Conservation (phyloP, 1,140 invertebrate species). For the Calycopis cecrops region DNA sequence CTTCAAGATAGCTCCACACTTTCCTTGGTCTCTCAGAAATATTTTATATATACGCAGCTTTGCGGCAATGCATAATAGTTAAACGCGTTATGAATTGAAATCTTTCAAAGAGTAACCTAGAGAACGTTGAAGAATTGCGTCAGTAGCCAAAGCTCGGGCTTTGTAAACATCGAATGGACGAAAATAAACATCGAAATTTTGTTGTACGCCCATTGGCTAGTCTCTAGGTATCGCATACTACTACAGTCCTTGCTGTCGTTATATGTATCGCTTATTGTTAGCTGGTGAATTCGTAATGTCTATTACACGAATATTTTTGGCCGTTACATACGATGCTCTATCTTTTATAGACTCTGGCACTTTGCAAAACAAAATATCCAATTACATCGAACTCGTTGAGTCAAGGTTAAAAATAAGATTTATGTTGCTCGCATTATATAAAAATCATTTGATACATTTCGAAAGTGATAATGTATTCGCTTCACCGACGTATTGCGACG, state of each 20-base stretch:
- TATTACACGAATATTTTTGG: constrained; percentile 11
- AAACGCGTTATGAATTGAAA: constrained; percentile 4
- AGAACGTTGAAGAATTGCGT: constrained; percentile 44
- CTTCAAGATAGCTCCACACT: too few species aligned
- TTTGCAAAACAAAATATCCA: constrained; percentile 6
- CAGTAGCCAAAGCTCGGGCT: constrained; percentile 41
- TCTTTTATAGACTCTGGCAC: constrained; percentile 2
- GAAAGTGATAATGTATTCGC: too few species aligned
- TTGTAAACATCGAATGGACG: constrained; percentile 51
- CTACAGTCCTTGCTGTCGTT: constrained; percentile 16
- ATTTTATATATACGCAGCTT: neutral
- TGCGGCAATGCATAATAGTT: neutral
- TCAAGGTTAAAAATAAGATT: constrained; percentile 2
- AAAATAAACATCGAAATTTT: constrained; percentile 53
- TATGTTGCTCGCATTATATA: neutral
- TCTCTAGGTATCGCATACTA: constrained; percentile 27
- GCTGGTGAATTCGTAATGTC: constrained; percentile 2
- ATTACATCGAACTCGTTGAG: constrained; percentile 2
- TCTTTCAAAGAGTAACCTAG: constrained; percentile 12
- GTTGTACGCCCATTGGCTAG: constrained; percentile 45
- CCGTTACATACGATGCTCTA: constrained; percentile 3
- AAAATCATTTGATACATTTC: too few species aligned
- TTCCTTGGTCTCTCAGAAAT: too few species aligned
- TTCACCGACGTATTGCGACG: too few species aligned
- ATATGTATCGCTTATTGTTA: neutral